Conservation (phyloP, 1,140 invertebrate genomes). For the Mylabris phalerata region DNA sequence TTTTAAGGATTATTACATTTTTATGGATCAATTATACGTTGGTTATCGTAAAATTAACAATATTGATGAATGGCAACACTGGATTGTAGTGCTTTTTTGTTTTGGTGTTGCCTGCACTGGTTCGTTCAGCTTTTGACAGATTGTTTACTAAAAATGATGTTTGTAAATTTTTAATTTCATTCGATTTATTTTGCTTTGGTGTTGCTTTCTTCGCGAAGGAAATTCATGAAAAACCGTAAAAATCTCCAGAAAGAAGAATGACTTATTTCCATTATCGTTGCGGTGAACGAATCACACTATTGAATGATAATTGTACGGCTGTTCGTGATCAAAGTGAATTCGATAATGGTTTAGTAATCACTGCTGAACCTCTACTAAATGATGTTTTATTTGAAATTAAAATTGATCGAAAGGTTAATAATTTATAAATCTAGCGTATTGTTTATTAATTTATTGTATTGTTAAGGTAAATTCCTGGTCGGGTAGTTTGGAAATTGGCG, state of each 20-base stretch:
- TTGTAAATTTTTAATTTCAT: too few relatives aligned
- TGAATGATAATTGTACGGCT: conserved; percentile 75
- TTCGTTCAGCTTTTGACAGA: too few relatives aligned
- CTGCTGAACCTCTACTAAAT: conserved; percentile 70
- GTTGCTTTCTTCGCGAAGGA: too few relatives aligned
- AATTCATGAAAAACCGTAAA: too few relatives aligned
- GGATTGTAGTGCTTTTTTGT: too few relatives aligned
- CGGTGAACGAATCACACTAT: conserved; percentile 70
- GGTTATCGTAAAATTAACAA: too few relatives aligned
- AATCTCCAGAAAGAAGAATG: conserved; percentile 14
- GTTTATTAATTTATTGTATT: conserved; percentile 8
- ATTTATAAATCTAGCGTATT: neutral
- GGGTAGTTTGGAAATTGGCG: conserved; percentile 87
- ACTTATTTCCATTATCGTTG: conserved; percentile 70
- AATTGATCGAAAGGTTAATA: conserved; percentile 76
- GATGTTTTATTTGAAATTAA: conserved; percentile 83
- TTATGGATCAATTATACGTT: too few relatives aligned
- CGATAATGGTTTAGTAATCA: conserved; percentile 80
- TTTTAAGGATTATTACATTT: too few relatives aligned
- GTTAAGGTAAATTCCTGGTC: conserved; percentile 73
- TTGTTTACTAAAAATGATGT: too few relatives aligned
- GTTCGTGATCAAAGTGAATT: conserved; percentile 71
- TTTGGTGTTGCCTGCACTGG: too few relatives aligned
- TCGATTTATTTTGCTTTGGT: too few relatives aligned
- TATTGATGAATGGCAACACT: too few relatives aligned